A percentile compares a stretch with the other conserved stretches of the same genome.
These are phyloP conservation scores for Papilio polytes DNA, from an alignment of 1,140 invertebrate species.

Conservation along the genomic window DNA sequence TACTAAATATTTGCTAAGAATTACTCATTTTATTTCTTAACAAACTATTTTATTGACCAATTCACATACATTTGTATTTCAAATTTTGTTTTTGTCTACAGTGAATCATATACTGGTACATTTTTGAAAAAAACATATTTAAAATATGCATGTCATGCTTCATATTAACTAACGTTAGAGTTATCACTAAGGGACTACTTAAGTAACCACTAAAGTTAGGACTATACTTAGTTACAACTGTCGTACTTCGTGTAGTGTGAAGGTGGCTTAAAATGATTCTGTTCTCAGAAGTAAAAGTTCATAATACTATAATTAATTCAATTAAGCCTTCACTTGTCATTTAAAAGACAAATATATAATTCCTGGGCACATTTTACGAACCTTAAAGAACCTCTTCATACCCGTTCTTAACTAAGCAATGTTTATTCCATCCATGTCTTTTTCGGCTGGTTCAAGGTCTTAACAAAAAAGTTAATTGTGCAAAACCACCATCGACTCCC, in stretches of 20 bases:
- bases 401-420: not conserved
- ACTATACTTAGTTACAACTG: no score
- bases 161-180: not conserved
- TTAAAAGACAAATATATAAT: no score
- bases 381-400: not conserved
- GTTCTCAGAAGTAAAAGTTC: no score
- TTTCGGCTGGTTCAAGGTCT: not conserved
- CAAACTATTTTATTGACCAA: not conserved
- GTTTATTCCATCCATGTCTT: not conserved
- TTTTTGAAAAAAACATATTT: not conserved
- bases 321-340: no score
- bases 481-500: no score
- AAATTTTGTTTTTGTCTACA: not conserved
- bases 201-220: no score
- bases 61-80: not conserved
- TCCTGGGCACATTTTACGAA: not conserved
- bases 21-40: constrained; percentile 2
- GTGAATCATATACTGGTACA: not conserved
- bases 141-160: not conserved
- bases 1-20: constrained; percentile 14
- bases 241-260: no score
- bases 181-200: no score
- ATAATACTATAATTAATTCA: no score
- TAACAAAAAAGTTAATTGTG: not conserved
- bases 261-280: no score